These are phyloP conservation scores for Petrosia ficiformis DNA, from an alignment of 37 sponge, comb jelly and placozoan genomes.

Conservation along the genomic window DNA sequence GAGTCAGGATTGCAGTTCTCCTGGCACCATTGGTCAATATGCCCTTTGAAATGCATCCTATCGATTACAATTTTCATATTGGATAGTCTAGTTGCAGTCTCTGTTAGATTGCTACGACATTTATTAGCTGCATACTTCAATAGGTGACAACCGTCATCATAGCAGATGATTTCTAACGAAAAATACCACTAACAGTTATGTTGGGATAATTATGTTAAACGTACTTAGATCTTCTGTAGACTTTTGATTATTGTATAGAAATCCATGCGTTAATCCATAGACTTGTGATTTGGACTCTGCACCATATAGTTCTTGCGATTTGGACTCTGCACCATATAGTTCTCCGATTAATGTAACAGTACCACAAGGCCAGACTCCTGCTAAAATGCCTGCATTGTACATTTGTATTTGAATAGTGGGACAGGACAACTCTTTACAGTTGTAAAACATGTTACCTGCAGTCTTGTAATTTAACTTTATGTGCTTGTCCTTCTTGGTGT, in stretches of 20 bases:
- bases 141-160: constrained; percentile 49
- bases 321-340: constrained; percentile 18
- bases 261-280: constrained; percentile 13
- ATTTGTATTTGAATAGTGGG: neutral
- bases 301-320: no score
- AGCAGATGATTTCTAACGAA: constrained; percentile 16
- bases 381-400: constrained; percentile 21
- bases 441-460: constrained; percentile 21
- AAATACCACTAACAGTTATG: no score
- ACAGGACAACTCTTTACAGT: no score
- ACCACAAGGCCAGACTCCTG: constrained; percentile 50
- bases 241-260: constrained; percentile 4
- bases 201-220: neutral
- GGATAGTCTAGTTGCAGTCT: neutral
- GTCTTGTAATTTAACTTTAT: constrained; percentile 21
- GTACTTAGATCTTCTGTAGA: neutral
- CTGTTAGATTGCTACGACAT: neutral
- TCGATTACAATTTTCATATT: constrained; percentile 14
- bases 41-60: no score
- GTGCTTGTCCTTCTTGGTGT: constrained; percentile 26
- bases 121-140: constrained; percentile 11
- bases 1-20: constrained; percentile 26
- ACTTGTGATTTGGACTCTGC: constrained; percentile 31
- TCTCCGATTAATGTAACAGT: constrained; percentile 25
- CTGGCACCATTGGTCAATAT: constrained; percentile 38